Evolutionary conservation across 2,113 vertebrate genomes (phyloP), one percentile per base, ranked within the genome.

Genomic region (Psephotus haematonotus): DNA sequence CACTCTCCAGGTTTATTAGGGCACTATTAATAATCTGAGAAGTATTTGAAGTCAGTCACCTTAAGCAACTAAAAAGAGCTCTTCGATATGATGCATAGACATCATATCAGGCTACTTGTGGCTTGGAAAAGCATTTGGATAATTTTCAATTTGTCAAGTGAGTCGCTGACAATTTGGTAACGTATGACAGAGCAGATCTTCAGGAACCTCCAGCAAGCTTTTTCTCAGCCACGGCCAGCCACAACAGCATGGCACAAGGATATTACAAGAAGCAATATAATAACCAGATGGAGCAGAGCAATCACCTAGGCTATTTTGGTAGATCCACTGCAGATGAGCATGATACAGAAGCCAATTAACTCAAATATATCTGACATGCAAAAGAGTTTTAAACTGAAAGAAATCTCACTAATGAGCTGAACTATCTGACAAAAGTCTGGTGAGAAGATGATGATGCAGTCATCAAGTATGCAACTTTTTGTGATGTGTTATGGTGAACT

Each of bases 1-100:
- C 23, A 1, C 86, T 91, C 88, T 92, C 74, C 92, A 89, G 95
- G 93, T 96, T 96, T 97, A 96, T 95, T 96, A 96, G 95, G 88
- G 78, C 84, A 33, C 95, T 69, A 92, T 96, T 96, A 96, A 96
- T 96, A 96, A 93, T 82, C 91, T 25, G 53, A 86, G 80, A 62
- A 93, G 55, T 91, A 89, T 97, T 83, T 85, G 84, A 84, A 97
- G 94, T 89, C 95, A 93, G 83, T 60, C 92, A 96, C 92, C 95
- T 95, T 63, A 72, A 87, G 41, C 86, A 94, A 88, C 95, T 85
- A 79, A 84, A 76, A 84, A 86, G 91, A 87, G 75, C 86, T 91
- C 92, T 86, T 79, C 10, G 78, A 67, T 85, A 91, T 55, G 78
- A 96, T 82, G 81, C 95, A 92, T 35, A 63, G 88, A 74, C 70